Evolutionary conservation across 2,797 vertebrate genomes (phyloP).

Genomic region (Xerus rutilus): DNA sequence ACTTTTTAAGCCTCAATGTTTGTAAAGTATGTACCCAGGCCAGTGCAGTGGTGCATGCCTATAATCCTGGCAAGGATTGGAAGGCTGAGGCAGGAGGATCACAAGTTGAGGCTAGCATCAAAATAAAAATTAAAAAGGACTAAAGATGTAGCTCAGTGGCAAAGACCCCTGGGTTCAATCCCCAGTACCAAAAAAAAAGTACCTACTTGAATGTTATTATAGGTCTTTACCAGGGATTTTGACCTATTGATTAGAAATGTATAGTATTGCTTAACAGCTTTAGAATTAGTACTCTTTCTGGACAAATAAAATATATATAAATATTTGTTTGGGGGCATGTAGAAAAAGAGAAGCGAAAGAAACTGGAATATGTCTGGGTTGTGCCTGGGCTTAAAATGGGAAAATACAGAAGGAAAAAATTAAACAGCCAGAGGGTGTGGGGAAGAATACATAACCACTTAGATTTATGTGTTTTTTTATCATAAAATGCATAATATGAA

Average conservation of each 20-base stretch:
- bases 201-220: background rate
- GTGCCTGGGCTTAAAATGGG: constrained; percentile 37
- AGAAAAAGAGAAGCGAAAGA: constrained; percentile 37
- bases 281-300: constrained; percentile 54
- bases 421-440: background rate
- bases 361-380: constrained; percentile 54
- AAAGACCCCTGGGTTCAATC: too few species aligned
- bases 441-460: constrained; percentile 23
- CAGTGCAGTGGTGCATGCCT: too few species aligned
- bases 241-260: constrained; percentile 52
- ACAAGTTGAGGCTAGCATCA: too few species aligned
- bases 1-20: background rate
- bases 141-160: too few species aligned
- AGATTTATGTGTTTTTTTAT: constrained; percentile 64
- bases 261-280: constrained; percentile 51
- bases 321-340: constrained; percentile 62
- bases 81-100: too few species aligned
- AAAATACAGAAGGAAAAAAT: constrained; percentile 67
- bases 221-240: constrained; percentile 54
- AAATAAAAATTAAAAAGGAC: too few species aligned
- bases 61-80: too few species aligned
- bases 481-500: constrained; percentile 64
- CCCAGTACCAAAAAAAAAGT: background rate
- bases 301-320: constrained; percentile 40
- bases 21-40: background rate